These are phyloP conservation scores for Melanargia galathea DNA, from an alignment of 2,888 invertebrate genomes.

Conservation along the genomic window DNA sequence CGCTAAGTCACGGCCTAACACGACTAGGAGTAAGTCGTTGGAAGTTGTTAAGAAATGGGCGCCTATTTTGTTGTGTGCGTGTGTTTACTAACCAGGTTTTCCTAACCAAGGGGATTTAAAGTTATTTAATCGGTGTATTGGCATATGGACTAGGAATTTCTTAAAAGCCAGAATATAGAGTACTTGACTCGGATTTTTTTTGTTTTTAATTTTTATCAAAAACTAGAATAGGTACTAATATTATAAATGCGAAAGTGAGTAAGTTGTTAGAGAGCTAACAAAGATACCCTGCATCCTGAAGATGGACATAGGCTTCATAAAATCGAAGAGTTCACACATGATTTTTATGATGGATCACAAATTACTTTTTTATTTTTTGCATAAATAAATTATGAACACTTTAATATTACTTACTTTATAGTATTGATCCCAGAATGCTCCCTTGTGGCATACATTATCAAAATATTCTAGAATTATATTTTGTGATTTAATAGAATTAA, in stretches of 20 bases:
- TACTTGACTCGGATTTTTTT: too few species aligned
- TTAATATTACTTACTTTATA: too few species aligned
- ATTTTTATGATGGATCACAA: neutral
- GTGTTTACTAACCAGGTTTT: constrained; percentile 58
- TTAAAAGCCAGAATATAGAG: too few species aligned
- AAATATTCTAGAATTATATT: neutral
- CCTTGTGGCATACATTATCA: neutral
- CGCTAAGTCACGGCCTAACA: constrained; percentile 46
- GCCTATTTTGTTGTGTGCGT: constrained; percentile 56
- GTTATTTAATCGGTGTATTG: constrained; percentile 31
- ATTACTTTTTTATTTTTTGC: neutral
- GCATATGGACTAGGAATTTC: neutral
- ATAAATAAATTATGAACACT: too few species aligned
- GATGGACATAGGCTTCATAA: too few species aligned
- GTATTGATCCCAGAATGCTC: neutral
- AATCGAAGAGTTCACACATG: too few species aligned
- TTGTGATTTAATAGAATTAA: neutral
- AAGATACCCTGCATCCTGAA: too few species aligned
- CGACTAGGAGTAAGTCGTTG: constrained; percentile 72
- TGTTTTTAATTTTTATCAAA: too few species aligned
- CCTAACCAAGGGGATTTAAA: constrained; percentile 11
- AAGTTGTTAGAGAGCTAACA: too few species aligned
- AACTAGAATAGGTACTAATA: too few species aligned
- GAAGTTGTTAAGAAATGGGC: constrained; percentile 52
- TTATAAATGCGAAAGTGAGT: too few species aligned